Evolutionary conservation across 2,888 invertebrate species (phyloP).

Genomic region (Chloromyia formosa): DNA sequence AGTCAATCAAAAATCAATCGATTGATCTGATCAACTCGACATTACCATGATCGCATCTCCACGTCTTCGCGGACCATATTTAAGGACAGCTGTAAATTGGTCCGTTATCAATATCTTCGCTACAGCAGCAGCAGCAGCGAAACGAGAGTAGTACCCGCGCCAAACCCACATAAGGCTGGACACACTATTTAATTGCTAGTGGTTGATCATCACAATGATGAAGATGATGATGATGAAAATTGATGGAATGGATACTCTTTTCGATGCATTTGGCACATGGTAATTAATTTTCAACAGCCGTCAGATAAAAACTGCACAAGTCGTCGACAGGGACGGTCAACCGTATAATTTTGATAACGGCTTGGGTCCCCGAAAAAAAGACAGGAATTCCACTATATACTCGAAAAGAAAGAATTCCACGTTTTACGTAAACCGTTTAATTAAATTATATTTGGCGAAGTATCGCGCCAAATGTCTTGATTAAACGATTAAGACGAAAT

Average conservation of each 20-base stretch:
- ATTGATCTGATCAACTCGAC: slow-evolving; percentile 33
- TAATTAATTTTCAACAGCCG: slow-evolving; percentile 43
- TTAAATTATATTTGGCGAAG: too few relatives aligned
- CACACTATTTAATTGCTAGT: slow-evolving; percentile 39
- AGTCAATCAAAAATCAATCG: slow-evolving; percentile 42
- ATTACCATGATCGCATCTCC: slow-evolving; percentile 25
- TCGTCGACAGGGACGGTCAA: slow-evolving; percentile 33
- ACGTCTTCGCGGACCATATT: too few relatives aligned
- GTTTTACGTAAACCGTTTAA: too few relatives aligned
- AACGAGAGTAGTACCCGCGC: background rate
- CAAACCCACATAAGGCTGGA: background rate
- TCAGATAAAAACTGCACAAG: background rate
- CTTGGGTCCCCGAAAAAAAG: background rate
- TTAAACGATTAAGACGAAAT: too few relatives aligned
- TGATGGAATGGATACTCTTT: slow-evolving; percentile 34
- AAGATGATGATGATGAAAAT: slow-evolving; percentile 44
- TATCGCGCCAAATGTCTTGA: too few relatives aligned
- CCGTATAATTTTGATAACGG: slow-evolving; percentile 22
- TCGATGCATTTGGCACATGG: slow-evolving; percentile 30
- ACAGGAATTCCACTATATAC: too few relatives aligned
- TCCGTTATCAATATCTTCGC: slow-evolving; percentile 4
- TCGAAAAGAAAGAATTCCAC: too few relatives aligned
- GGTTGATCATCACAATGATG: slow-evolving; percentile 4
- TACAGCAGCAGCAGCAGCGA: too few relatives aligned
- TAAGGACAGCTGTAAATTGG: slow-evolving; percentile 15